phyloP scores from a whole-genome alignment of 1,140 invertebrate species.

The Drosophila oshimai region DNA sequence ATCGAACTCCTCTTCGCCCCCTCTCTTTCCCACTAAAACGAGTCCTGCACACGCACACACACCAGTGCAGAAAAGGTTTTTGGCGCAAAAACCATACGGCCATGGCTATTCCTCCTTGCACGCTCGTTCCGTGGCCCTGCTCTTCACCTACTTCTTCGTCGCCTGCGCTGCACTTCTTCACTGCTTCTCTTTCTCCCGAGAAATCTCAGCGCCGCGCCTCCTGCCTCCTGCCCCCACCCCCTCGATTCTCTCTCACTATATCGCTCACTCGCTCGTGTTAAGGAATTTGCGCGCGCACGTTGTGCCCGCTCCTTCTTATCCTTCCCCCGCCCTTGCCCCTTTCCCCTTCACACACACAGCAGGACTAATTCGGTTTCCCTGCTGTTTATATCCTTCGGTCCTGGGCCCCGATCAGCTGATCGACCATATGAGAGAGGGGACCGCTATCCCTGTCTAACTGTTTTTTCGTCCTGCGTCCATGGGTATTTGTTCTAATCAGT shows the following conservation, averaged over 20 bases:
- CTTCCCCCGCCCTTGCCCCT: conserved; percentile 39
- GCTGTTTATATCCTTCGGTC: conserved; percentile 68
- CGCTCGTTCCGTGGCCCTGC: conserved; percentile 50
- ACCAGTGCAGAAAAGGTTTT: conserved; percentile 44
- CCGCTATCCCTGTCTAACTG: conserved; percentile 70
- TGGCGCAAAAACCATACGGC: conserved; percentile 69
- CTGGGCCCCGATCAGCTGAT: conserved; percentile 68
- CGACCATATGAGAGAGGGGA: conserved; percentile 57
- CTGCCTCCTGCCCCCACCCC: conserved; percentile 39
- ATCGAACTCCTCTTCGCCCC: conserved; percentile 4
- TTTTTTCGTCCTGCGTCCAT: conserved; percentile 24
- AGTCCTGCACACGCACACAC: conserved; percentile 55
- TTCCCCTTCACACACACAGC: conserved; percentile 62
- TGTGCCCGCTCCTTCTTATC: conserved; percentile 38
- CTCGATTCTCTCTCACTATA: background rate
- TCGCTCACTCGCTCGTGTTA: conserved; percentile 54
- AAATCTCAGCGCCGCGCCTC: conserved; percentile 61
- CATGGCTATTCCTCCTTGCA: conserved; percentile 49
- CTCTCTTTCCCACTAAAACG: conserved; percentile 42
- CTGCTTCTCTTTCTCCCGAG: conserved; percentile 14
- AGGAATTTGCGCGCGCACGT: conserved; percentile 76
- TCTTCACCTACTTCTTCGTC: conserved; percentile 69
- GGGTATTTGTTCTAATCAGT: conserved; percentile 65
- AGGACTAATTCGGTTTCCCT: conserved; percentile 63
- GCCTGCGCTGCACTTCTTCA: conserved; percentile 20